Evolutionary conservation across 1,140 invertebrate species (phyloP).

Genomic region (Drusus annulatus): DNA sequence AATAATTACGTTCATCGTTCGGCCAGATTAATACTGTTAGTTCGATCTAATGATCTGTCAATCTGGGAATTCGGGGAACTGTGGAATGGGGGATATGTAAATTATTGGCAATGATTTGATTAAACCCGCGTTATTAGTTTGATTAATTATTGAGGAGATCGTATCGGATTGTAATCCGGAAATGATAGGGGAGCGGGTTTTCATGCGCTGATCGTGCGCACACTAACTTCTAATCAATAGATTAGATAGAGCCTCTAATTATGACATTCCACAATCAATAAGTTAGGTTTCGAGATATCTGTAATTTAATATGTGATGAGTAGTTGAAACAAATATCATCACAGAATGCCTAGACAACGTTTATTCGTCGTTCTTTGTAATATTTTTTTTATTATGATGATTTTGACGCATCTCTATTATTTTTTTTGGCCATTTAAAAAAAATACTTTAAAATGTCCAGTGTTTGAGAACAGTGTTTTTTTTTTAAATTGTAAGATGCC

Average conservation of each 20-base stretch:
- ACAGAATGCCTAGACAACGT: too few relatives aligned
- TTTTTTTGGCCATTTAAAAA: too few relatives aligned
- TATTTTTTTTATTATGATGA: too few relatives aligned
- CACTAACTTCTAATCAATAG: neutral
- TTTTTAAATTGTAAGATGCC: too few relatives aligned
- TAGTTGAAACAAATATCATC: too few relatives aligned
- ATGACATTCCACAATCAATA: too few relatives aligned
- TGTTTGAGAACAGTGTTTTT: too few relatives aligned
- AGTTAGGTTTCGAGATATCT: too few relatives aligned
- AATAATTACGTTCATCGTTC: conserved; percentile 3
- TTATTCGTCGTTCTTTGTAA: too few relatives aligned
- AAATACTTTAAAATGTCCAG: too few relatives aligned
- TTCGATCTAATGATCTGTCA: conserved; percentile 31
- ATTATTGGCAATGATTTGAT: conserved; percentile 54
- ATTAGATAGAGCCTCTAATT: neutral
- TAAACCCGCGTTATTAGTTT: conserved; percentile 51
- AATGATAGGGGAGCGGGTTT: conserved; percentile 22
- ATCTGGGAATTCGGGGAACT: conserved; percentile 24
- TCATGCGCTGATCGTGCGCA: neutral
- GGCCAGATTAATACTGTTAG: neutral
- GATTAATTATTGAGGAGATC: conserved; percentile 54
- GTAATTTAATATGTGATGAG: too few relatives aligned
- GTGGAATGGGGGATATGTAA: conserved; percentile 45
- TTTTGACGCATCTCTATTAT: too few relatives aligned
- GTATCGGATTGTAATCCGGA: conserved; percentile 24